Percentiles rank a stretch among this genome's conserved stretches.
Conservation (phyloP, 2,113 vertebrate species). For the Otus sunia region DNA sequence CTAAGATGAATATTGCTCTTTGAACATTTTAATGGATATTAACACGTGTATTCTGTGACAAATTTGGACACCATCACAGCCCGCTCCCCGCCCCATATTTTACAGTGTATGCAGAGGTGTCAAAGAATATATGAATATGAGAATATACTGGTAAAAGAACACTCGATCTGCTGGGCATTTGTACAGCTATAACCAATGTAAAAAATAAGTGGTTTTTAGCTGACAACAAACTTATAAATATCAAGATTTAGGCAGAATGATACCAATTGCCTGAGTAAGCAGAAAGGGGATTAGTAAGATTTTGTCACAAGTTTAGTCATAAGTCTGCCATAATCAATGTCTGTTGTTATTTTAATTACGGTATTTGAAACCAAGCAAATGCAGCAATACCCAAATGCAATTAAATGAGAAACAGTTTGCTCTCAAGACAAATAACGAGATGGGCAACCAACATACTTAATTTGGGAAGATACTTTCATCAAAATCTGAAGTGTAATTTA, state of each 20-base stretch:
- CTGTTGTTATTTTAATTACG: background rate
- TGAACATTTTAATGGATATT: slow-evolving; percentile 42
- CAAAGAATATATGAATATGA: background rate
- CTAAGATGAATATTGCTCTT: slow-evolving; percentile 29
- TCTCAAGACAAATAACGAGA: background rate
- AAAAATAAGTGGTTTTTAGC: background rate
- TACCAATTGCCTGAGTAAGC: background rate
- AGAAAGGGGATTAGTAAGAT: background rate
- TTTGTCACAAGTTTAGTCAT: background rate
- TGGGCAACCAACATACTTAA: background rate
- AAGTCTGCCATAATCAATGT: background rate
- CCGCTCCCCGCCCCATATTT: background rate
- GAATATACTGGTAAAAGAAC: background rate
- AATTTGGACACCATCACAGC: background rate
- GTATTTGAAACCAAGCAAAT: background rate
- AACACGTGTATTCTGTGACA: background rate
- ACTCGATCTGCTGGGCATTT: background rate
- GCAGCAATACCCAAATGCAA: background rate
- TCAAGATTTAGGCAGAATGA: background rate
- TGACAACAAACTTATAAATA: background rate
- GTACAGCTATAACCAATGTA: background rate
- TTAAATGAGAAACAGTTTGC: background rate
- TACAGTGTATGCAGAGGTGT: background rate
- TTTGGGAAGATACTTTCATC: background rate
- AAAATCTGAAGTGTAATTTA: background rate